Evolutionary conservation across 2,113 vertebrate genomes (phyloP), one percentile per base, ranked within the genome.

Genomic region (Dasyprocta punctata): DNA sequence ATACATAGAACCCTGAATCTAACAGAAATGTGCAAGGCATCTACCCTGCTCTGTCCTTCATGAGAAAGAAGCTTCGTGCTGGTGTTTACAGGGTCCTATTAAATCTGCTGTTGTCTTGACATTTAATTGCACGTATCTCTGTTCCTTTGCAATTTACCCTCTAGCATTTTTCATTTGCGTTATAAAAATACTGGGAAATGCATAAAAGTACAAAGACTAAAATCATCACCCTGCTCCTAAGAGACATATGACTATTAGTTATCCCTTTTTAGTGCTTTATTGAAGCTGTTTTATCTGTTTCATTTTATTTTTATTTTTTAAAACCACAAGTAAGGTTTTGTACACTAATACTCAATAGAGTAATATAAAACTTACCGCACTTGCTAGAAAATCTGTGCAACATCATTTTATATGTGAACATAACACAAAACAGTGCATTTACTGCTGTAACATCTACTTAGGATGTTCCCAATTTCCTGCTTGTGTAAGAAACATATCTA

Each of bases 1-100:
- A 4, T 20, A 38, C 3, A 10, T 0, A 24, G 41, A 38, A 52
- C 0, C 0, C 16, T 0, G 19, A 30, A 4, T 52, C 52, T 47
- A 87, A 73, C 3, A 12, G 81, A 16, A 41, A 19, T 1, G 26
- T 52, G 47, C 56, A 19, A 28, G 3, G 49, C 49, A 10, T 9
- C 0, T 0, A 4, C 26, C 56, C 52, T 5, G 1, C 14, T 10
- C 20, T 3, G 33, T 26, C 63, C 14, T 86, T 54, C 30, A 2
- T 1, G 38, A 36, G 41, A 71, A 54, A 52, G 77, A n/a, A n/a
- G 33, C n/a, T 69, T 36, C 0, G 0, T 5, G 54, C 26, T 16
- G 36, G 69, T 24, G 38, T 54, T 33, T 19, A 2, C 0, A 5
- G 0, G 3, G 17, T 54, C 49, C 14, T n/a, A 61, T 0, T 33